These are phyloP conservation scores for Ostrea denselamellosa DNA, from an alignment of 1,140 invertebrate species.

Conservation along the genomic window DNA sequence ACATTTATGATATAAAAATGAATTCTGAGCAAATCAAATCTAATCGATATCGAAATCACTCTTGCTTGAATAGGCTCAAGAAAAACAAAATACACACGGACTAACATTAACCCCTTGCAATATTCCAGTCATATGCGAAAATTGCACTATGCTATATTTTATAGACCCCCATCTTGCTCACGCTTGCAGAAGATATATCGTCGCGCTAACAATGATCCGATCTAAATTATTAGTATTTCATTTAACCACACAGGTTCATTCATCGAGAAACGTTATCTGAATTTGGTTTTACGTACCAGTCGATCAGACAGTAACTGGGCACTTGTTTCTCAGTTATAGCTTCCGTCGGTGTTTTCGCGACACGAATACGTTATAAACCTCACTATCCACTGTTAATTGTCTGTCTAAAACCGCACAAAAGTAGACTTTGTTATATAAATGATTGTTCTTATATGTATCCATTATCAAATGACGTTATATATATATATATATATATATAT, in stretches of 20 bases:
- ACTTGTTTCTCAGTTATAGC: background rate
- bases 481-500: no score
- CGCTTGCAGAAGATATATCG: background rate
- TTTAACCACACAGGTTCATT: background rate
- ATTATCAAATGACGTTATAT: no score
- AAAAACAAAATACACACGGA: background rate
- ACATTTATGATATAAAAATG: background rate
- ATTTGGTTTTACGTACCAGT: background rate
- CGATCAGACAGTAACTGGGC: background rate
- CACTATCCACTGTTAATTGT: background rate
- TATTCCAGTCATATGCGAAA: background rate
- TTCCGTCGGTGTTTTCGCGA: background rate
- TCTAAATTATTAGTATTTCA: background rate
- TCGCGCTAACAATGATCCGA: background rate
- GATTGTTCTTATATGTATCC: no score
- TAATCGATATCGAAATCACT: no score
- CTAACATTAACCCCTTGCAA: background rate
- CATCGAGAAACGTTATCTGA: background rate
- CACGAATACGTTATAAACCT: background rate
- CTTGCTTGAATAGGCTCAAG: background rate
- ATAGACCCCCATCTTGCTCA: background rate
- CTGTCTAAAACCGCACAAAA: no score
- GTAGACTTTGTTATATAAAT: no score
- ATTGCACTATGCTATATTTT: background rate
- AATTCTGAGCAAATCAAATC: background rate